Base-by-base conservation (phyloP, 2,797 vertebrate genomes). In the Enteromius unitaeniatus region DNA sequence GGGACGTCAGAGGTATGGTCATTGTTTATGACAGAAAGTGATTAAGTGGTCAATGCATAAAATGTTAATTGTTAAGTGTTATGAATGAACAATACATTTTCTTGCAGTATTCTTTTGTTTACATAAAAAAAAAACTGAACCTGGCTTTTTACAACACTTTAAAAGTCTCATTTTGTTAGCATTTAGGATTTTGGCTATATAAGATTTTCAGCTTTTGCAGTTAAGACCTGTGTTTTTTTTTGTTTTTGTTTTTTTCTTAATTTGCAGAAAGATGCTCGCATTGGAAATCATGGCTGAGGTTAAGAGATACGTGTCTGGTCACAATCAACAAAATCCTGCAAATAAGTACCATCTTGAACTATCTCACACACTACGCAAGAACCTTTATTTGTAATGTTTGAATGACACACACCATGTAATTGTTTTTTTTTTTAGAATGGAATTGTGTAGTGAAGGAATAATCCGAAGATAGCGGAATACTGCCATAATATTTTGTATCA, bases 351-450 rank as follows among this genome's bases (percentile, higher is more conserved):
- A 89, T 19, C 86, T 97, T 51, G 90, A 93, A 19, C 90, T 97
- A 14, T 94, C 93, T 79, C 96, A 98, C 64, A 99, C 97, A 0
- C 89, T 98, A 45, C 94, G 95, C 49, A 97, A 96, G 89, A 92
- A 92, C n/a, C 92, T 99, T 37, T 94, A 92, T 83, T 84, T 97
- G 15, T 86, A 91, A 34, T 23, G 8, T 72, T 15, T 53, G 17
- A 19, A 2, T n/a, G 28, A 37, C 28, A 42, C 9, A 26, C 42
- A 26, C 42, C 15, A 14, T 49, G 10, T 13, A n/a, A 9, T 51
- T 74, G 28, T 51, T 51, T 31, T 73, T 51, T 74, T 23, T 72
- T 72, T 49, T 72, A 53, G 1, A 51, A 28, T 28, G 28, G 23
- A 73, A 7, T 26, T 40, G 1, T 34, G 4, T 5, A 23, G 21